These are phyloP conservation scores for Pomacea canaliculata DNA, from an alignment of 2,888 invertebrate genomes.

Conservation along the genomic window DNA sequence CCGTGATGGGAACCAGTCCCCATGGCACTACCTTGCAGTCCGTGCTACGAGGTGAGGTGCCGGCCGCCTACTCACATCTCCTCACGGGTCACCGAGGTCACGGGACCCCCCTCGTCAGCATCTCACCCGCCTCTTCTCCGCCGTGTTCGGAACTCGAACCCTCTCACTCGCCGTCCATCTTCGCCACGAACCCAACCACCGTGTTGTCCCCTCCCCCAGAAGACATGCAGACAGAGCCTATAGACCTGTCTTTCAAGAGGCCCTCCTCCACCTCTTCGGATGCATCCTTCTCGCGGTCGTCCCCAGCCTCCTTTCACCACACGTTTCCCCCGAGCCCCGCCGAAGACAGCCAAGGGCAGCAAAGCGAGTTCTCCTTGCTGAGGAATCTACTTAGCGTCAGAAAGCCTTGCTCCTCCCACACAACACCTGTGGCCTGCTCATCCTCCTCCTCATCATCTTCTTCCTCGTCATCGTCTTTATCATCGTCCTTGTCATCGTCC, in stretches of 20 bases:
- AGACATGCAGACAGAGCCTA: constrained; percentile 53
- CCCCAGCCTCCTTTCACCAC: constrained; percentile 30
- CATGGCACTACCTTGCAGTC: constrained; percentile 47
- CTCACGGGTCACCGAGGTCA: constrained; percentile 18
- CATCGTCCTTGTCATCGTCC: constrained; percentile 27
- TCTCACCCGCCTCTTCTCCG: constrained; percentile 11
- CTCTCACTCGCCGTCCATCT: neutral
- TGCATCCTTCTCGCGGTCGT: constrained; percentile 15
- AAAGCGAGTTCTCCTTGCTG: constrained; percentile 43
- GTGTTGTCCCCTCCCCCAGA: constrained; percentile 26
- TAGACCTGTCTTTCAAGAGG: constrained; percentile 48
- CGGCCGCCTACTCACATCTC: constrained; percentile 56
- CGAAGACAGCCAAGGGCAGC: constrained; percentile 37
- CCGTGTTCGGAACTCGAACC: constrained; percentile 23
- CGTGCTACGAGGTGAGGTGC: constrained; percentile 57
- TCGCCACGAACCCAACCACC: constrained; percentile 6
- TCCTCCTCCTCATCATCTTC: neutral
- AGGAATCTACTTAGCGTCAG: constrained; percentile 47
- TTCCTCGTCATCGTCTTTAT: constrained; percentile 9
- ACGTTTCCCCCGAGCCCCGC: constrained; percentile 33
- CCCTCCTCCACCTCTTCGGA: constrained; percentile 23
- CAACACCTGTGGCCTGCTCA: too few relatives aligned
- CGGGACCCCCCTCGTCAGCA: constrained; percentile 3
- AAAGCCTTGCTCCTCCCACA: constrained; percentile 27
- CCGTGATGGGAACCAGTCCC: neutral